Conservation (phyloP, 2,113 vertebrate species). For the Bucco capensis region DNA sequence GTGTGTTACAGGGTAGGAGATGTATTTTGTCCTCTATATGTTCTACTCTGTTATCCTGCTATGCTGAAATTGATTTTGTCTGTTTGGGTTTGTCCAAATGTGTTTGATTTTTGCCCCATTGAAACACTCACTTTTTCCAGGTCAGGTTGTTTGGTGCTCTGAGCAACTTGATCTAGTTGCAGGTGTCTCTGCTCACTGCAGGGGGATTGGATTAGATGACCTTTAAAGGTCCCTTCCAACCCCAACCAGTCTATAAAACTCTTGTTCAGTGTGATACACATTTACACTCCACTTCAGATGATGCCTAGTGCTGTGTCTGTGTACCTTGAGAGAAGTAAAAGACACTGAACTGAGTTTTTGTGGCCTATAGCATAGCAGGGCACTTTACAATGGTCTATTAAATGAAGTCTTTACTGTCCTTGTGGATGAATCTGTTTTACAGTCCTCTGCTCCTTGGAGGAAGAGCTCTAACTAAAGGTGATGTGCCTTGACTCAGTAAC, state of each 20-base stretch:
- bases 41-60: neutral
- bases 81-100: neutral
- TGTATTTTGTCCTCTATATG: neutral
- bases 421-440: neutral
- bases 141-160: no score
- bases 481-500: neutral
- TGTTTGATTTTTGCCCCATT: neutral
- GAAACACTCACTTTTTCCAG: neutral
- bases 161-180: no score
- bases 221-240: no score
- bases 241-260: neutral
- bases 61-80: neutral
- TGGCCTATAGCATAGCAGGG: neutral
- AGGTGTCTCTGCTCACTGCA: no score
- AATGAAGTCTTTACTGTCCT: neutral
- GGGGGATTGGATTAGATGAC: no score
- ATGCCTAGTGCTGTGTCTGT: neutral
- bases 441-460: neutral
- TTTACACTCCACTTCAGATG: neutral
- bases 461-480: neutral
- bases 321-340: neutral
- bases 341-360: neutral
- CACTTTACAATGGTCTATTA: fast-evolving
- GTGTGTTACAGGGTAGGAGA: neutral
- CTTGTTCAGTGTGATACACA: neutral